These are phyloP conservation scores for Catostylus mosaicus DNA, from an alignment of 30 jellyfish, hydroid and myxozoan species.

Conservation along the genomic window DNA sequence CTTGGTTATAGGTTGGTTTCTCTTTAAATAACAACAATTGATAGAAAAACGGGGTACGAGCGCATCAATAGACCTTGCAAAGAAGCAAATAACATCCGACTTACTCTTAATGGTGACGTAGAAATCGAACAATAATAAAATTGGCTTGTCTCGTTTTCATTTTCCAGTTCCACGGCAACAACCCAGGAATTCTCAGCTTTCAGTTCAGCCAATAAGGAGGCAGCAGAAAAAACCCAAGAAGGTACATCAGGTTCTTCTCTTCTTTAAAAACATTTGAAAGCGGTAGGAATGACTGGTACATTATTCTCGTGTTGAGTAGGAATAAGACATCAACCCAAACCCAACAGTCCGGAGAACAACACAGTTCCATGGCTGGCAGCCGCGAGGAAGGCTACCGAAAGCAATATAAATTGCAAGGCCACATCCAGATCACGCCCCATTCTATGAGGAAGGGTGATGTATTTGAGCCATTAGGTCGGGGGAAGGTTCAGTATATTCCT, in stretches of 20 bases:
- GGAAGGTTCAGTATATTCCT: no score
- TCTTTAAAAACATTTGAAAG: background rate
- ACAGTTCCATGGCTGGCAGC: background rate
- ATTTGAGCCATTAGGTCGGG: no score
- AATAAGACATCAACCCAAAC: background rate
- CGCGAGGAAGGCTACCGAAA: no score
- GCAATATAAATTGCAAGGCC: background rate
- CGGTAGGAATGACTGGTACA: background rate
- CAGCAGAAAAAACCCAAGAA: background rate
- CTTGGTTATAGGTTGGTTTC: no score
- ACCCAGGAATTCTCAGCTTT: background rate
- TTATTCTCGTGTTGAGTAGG: background rate
- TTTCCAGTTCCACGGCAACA: background rate
- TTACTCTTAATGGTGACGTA: no score
- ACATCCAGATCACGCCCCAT: background rate
- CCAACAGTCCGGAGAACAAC: background rate
- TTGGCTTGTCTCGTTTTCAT: background rate
- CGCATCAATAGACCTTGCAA: no score
- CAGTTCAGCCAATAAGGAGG: background rate
- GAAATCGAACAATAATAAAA: no score
- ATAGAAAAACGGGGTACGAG: no score
- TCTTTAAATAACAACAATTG: no score
- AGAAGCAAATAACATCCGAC: no score
- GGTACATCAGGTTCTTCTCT: background rate
- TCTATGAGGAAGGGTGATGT: background rate